Base-by-base conservation (phyloP, 2,888 invertebrate genomes). In the Lasioglossum lativentre region DNA sequence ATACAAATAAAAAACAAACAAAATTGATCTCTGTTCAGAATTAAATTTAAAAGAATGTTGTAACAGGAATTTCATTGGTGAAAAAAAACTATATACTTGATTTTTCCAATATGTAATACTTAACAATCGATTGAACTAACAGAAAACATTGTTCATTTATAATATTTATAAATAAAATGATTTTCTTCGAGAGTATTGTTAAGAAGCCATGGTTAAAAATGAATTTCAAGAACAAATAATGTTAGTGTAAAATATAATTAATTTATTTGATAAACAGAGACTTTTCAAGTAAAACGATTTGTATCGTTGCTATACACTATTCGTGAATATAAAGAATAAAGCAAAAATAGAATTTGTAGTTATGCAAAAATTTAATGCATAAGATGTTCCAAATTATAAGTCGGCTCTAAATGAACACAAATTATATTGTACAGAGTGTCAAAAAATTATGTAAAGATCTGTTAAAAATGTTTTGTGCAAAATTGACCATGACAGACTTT, bases 21-120 rank as follows among this genome's bases (percentile, higher is more conserved):
- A 30, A 66, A 47, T 38, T 12, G 19, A 27, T 47, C n/a, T 73
- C 68, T 38, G 38, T 38, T 68, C 68, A 38, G 38, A 68, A 79
- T 72, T 59, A 12, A 30, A 47, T 16, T 2, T n/a, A 45, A 45
- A 45, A 45, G 12, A 71, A 10, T 71, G 40, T 19, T 23, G 34
- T 42, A 42, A 1, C 12, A 34, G 56, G n/a, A 38, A 40, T 70
- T 40, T 34, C 23, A 42, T 34, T 72, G 10, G 2, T 74, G 4
- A n/a, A 6, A 52, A 23, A 38, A 12, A 74, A 52, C 12, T 38
- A n/a, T 56, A 12, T 16, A 6, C 12, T 42, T 34, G 30, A 1
- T 66, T 40, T 27, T 6, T 19, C 19, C n/a, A 63, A 56, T 56
- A n/a, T n/a, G n/a, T n/a, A 23, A 38, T 38, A 56, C 16, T 27